Evolutionary conservation across 2,113 vertebrate genomes (phyloP), one percentile per base, ranked within the genome.

Genomic region (Chionodraco myersi): DNA sequence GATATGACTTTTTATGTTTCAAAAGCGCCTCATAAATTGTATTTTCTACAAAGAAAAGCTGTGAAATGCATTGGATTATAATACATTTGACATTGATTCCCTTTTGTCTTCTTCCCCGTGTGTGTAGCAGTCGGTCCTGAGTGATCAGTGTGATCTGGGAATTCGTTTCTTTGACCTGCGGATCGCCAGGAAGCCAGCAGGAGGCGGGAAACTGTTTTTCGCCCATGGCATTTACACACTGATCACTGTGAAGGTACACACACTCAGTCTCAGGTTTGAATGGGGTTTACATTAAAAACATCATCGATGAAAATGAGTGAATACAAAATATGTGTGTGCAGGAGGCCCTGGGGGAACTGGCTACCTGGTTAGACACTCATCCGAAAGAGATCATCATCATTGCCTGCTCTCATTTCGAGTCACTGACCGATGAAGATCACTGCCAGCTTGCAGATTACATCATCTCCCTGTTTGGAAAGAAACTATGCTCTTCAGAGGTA

Each of bases 161-260:
- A 91, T 97, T 77, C 94, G 98, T 54, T 98, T 96, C 79, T 87
- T 99, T 53, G 98, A 99, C 91, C 95, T 99, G 58, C 94, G 97
- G 69, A 92, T 98, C 0, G 96, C 96, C 4, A 96, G 91, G 91
- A 94, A 96, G 80, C 81, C 75, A 11, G 36, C 86, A 0, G 90
- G 88, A 48, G 13, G 47, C 71, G 77, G n/a, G 63, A 87, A 86
- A 23, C 82, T 98, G 77, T 96, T 96, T 77, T 99, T 98, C 0
- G 96, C 96, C 2, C 98, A 99, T 3, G 96, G 96, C 75, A 56
- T 98, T 54, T 98, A 97, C 92, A 97, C 96, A 0, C 83, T 94
- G 0, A 74, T 94, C 2, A 94, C 94, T 0, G 96, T 99, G 15
- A 94, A 96, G 96, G 97, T 98, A 86, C 70, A 85, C 56, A 13